phyloP scores from a whole-genome alignment of 2,797 vertebrate genomes.

The Acridotheres tristis region DNA sequence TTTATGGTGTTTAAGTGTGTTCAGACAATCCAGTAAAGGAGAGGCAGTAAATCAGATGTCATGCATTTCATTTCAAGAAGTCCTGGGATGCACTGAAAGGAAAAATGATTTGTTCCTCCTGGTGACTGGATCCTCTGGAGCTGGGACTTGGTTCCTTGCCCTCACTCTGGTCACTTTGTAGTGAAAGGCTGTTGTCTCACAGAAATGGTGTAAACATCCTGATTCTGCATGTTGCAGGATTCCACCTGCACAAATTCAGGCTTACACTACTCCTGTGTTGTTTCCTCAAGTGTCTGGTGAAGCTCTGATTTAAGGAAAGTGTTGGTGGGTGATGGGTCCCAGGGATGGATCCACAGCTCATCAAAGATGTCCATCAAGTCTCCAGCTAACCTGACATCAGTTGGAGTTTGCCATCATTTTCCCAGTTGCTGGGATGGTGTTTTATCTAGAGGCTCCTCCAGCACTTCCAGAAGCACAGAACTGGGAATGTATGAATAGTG shows the following conservation, averaged over 20 bases:
- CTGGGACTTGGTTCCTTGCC: not conserved
- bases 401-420: not conserved
- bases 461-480: not conserved
- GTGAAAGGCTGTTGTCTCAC: not conserved
- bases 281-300: not conserved
- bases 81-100: not conserved
- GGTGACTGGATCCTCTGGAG: not conserved
- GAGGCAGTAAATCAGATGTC: not conserved
- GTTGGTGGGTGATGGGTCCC: not conserved
- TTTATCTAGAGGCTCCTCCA: not conserved
- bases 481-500: not conserved
- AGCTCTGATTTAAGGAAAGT: not conserved
- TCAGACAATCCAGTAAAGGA: not conserved
- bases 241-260: not conserved
- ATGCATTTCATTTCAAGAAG: not conserved
- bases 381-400: not conserved
- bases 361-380: not conserved
- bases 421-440: not conserved
- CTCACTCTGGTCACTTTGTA: not conserved
- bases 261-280: not conserved
- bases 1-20: not conserved
- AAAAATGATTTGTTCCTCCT: not conserved
- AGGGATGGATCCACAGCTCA: not conserved
- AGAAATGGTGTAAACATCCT: not conserved
- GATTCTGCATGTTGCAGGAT: not conserved